Conservation (phyloP, 2,888 invertebrate species). For the Hemaris fuciformis region DNA sequence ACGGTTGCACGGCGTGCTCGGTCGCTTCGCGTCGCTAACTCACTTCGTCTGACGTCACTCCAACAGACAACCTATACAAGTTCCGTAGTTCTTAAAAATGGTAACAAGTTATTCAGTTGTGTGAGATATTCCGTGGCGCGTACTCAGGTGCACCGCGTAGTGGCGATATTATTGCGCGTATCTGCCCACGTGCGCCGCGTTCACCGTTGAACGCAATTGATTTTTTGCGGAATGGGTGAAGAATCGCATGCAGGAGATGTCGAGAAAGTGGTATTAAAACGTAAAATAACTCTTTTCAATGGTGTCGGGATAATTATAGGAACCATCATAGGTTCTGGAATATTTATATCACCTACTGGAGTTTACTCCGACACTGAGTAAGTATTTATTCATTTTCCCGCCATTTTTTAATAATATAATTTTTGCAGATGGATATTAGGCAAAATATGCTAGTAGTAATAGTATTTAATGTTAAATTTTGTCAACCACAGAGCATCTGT, state of each 20-base stretch:
- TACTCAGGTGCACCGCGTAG: slow-evolving; percentile 31
- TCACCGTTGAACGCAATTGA: slow-evolving; percentile 52
- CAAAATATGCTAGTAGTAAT: no score
- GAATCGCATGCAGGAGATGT: slow-evolving; percentile 64
- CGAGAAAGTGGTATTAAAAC: slow-evolving; percentile 86
- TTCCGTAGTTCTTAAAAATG: slow-evolving; percentile 65
- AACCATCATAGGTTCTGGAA: slow-evolving; percentile 94
- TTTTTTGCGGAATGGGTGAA: slow-evolving; percentile 77
- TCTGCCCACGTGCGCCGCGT: slow-evolving; percentile 56
- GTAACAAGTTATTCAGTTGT: slow-evolving; percentile 68
- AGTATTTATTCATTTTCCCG: slow-evolving; percentile 63
- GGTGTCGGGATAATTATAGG: slow-evolving; percentile 95
- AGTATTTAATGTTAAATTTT: no score
- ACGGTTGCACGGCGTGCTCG: slow-evolving; percentile 47
- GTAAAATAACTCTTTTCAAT: slow-evolving; percentile 91
- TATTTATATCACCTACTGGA: slow-evolving; percentile 95
- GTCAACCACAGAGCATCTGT: no score
- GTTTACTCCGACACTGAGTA: slow-evolving; percentile 84
- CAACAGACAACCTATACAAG: slow-evolving; percentile 55
- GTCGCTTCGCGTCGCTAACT: slow-evolving; percentile 41
- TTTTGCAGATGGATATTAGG: not conserved
- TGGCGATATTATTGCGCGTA: slow-evolving; percentile 35
- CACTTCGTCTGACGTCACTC: slow-evolving; percentile 47
- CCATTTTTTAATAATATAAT: slow-evolving; percentile 24
- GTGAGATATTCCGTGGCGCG: slow-evolving; percentile 51